Evolutionary conservation across 2,113 vertebrate species (phyloP), one percentile per base, ranked within the genome.

Genomic region (Plotosus lineatus): DNA sequence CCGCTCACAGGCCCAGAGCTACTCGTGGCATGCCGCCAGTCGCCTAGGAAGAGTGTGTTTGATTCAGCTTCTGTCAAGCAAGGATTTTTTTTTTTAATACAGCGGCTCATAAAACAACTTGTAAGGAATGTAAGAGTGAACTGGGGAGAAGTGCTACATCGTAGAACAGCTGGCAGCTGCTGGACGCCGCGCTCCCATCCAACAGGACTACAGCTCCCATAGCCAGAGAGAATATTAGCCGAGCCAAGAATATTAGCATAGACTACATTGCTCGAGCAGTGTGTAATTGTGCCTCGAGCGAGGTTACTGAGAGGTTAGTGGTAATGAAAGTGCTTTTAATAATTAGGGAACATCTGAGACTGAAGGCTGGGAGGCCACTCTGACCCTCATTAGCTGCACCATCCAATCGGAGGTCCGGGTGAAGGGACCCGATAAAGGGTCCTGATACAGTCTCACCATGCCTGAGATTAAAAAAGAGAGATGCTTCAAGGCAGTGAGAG

Each of bases 301-400:
- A 74, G 85, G 85, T 86, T 86, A 86, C 53, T 2, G 44, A 78
- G 73, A 86, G 85, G 85, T 86, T 83, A 84, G 73, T 50, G 61
- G 60, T 78, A 77, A 86, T 84, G 80, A 85, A 80, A 83, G 81
- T 68, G 83, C 80, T 82, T 86, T 86, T 80, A 85, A 86, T 86
- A 83, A 86, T 84, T 82, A 83, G 83, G 68, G 81, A 68, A 71
- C 33, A 68, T 77, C 74, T 69, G 46, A 71, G 60, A 60, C 61
- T 4, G 55, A 75, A 48, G 50, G 77, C 80, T 53, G 31, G 6
- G 53, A 69, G 74, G 48, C 38, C 26, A 40, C 60, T 80, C 75
- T 86, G 80, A 83, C 85, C 74, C 80, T 88, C 81, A 79, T 88
- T 84, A 83, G 85, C 79, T 68, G 53, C 51, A 42, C 58, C 84